These are phyloP conservation scores for Stenotaenia linearis DNA, from an alignment of 2,888 invertebrate genomes.

Conservation along the genomic window DNA sequence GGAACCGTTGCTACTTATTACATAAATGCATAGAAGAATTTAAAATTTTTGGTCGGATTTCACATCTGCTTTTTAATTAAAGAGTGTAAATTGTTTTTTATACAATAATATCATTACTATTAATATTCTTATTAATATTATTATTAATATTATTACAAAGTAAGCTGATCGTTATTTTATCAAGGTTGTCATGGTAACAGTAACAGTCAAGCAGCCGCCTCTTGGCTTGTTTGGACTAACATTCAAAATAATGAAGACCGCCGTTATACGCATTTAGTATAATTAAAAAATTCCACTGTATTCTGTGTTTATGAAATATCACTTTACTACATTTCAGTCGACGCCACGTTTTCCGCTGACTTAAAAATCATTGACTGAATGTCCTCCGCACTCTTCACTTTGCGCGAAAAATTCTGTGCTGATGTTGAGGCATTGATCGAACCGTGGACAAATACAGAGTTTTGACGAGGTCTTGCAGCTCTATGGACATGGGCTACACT, in stretches of 20 bases:
- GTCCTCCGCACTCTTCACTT: constrained; percentile 64
- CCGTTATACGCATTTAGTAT: background rate
- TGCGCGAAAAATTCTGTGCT: constrained; percentile 59
- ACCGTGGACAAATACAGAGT: constrained; percentile 75
- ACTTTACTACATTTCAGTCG: constrained; percentile 15
- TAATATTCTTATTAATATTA: background rate
- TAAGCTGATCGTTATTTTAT: background rate
- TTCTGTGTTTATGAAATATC: background rate
- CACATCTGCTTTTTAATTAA: background rate
- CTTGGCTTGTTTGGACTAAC: background rate
- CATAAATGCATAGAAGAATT: background rate
- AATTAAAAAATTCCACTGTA: constrained; percentile 11
- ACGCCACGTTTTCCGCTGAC: constrained; percentile 10
- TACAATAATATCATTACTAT: too few species aligned
- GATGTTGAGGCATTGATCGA: constrained; percentile 58
- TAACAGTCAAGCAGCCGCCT: background rate
- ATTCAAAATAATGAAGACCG: background rate
- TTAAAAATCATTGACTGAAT: constrained; percentile 34
- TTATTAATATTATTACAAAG: background rate
- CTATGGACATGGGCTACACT: constrained; percentile 29
- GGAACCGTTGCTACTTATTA: background rate
- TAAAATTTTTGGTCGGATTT: background rate
- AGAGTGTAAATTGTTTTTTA: too few species aligned
- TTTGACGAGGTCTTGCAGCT: constrained; percentile 59
- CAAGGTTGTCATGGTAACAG: background rate